Conservation (phyloP, 2,888 invertebrate species). For the Xanthostigma xanthostigma region DNA sequence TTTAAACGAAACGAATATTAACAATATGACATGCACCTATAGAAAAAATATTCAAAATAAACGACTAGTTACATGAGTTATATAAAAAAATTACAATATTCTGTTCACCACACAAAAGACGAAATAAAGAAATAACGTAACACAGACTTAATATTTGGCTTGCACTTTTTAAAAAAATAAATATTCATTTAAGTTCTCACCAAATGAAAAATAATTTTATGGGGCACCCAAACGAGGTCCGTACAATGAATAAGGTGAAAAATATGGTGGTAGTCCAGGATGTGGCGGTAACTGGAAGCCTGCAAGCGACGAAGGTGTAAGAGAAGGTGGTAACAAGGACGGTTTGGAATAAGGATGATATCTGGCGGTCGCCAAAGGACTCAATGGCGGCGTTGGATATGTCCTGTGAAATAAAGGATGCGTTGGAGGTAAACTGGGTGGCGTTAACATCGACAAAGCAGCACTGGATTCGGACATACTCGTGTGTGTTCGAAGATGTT, state of each 20-base stretch:
- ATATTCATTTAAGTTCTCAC: too few species aligned
- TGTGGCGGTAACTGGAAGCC: constrained; percentile 52
- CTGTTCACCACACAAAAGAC: not conserved
- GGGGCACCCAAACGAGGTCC: constrained; percentile 70
- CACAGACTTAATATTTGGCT: constrained; percentile 17
- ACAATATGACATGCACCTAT: too few species aligned
- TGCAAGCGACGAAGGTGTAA: constrained; percentile 39
- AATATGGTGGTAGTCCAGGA: constrained; percentile 68
- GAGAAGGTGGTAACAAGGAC: constrained; percentile 53
- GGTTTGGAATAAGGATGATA: constrained; percentile 87
- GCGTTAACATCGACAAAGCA: constrained; percentile 47
- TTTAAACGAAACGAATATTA: too few species aligned
- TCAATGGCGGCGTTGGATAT: constrained; percentile 82
- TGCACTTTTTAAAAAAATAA: constrained; percentile 12
- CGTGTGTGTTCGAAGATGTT: constrained; percentile 79
- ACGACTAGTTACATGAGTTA: constrained; percentile 10
- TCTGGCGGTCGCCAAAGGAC: constrained; percentile 64
- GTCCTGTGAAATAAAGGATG: constrained; percentile 69
- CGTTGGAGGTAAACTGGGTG: constrained; percentile 43
- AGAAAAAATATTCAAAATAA: constrained; percentile 9
- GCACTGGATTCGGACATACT: constrained; percentile 43
- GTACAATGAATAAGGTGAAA: constrained; percentile 79
- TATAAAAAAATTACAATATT: constrained; percentile 1
- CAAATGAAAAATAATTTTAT: constrained; percentile 14
- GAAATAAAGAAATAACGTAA: constrained; percentile 6